These are phyloP conservation scores for Aotus griseimembra DNA, from an alignment of 2,797 vertebrate species.

Conservation along the genomic window DNA sequence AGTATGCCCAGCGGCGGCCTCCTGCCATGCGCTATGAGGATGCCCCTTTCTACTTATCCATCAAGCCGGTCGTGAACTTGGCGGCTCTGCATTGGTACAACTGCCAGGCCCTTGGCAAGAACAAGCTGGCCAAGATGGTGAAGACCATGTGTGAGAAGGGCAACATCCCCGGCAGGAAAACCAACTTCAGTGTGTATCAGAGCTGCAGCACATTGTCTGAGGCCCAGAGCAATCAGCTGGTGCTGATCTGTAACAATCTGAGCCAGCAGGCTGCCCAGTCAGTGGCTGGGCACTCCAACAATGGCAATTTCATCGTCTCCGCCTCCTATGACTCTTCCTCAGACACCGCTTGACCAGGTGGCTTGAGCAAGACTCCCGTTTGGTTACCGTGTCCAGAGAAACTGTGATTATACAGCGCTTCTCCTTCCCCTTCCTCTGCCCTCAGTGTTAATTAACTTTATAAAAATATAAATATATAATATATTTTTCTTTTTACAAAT, in stretches of 20 bases:
- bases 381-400: slow-evolving; percentile 76
- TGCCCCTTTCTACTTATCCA: slow-evolving; percentile 90
- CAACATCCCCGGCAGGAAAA: slow-evolving; percentile 90
- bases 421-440: slow-evolving; percentile 46
- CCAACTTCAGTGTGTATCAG: slow-evolving; percentile 92
- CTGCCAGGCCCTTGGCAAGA: slow-evolving; percentile 91
- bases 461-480: slow-evolving; percentile 85
- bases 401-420: slow-evolving; percentile 76
- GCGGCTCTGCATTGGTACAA: slow-evolving; percentile 91
- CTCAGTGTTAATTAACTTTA: slow-evolving; percentile 85
- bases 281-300: slow-evolving; percentile 84
- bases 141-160: slow-evolving; percentile 93
- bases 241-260: slow-evolving; percentile 90
- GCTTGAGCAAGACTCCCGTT: slow-evolving; percentile 33
- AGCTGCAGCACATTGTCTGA: slow-evolving; percentile 91
- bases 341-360: slow-evolving; percentile 85
- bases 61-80: slow-evolving; percentile 90
- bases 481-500: slow-evolving; percentile 87
- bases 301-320: slow-evolving; percentile 89
- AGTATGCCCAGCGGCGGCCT: slow-evolving; percentile 89
- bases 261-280: slow-evolving; percentile 91
- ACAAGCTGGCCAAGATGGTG: slow-evolving; percentile 92
- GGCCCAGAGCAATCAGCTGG: slow-evolving; percentile 91
- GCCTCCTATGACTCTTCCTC: slow-evolving; percentile 91
- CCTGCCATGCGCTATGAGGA: slow-evolving; percentile 91